Percentiles rank a stretch among this genome's conserved stretches.
These are phyloP conservation scores for Microtus montanus DNA, from an alignment of 2,113 vertebrate species.

Conservation along the genomic window DNA sequence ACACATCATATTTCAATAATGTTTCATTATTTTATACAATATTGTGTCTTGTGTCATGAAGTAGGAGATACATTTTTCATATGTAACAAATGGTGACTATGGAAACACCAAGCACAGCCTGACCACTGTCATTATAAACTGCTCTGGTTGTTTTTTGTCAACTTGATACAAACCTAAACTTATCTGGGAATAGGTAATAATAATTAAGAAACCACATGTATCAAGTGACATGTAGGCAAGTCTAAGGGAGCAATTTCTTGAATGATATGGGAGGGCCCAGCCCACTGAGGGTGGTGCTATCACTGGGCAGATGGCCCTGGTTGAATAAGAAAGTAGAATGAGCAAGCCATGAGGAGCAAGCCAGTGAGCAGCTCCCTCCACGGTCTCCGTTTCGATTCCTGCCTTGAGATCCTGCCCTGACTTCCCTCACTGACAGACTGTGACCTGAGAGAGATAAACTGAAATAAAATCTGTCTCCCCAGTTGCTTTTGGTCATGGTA, in stretches of 20 bases:
- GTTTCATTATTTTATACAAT: background rate
- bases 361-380: too few species aligned
- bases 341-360: background rate
- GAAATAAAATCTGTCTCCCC: background rate
- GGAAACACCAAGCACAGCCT: background rate
- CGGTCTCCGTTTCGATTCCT: too few species aligned
- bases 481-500: background rate
- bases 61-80: background rate
- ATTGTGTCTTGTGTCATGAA: background rate
- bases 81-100: background rate
- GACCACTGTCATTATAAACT: background rate
- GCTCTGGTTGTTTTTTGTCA: background rate
- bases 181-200: background rate
- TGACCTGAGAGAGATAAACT: background rate
- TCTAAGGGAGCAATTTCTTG: background rate
- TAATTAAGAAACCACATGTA: background rate
- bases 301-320: background rate
- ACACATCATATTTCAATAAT: background rate
- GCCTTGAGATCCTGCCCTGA: background rate
- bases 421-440: background rate
- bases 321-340: background rate
- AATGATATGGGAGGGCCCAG: background rate
- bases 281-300: background rate
- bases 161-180: background rate
- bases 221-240: background rate